A percentile compares a stretch with the other conserved stretches of the same genome.
Evolutionary conservation across 2,113 vertebrate species (phyloP).

Genomic region (Morphnarchus princeps): DNA sequence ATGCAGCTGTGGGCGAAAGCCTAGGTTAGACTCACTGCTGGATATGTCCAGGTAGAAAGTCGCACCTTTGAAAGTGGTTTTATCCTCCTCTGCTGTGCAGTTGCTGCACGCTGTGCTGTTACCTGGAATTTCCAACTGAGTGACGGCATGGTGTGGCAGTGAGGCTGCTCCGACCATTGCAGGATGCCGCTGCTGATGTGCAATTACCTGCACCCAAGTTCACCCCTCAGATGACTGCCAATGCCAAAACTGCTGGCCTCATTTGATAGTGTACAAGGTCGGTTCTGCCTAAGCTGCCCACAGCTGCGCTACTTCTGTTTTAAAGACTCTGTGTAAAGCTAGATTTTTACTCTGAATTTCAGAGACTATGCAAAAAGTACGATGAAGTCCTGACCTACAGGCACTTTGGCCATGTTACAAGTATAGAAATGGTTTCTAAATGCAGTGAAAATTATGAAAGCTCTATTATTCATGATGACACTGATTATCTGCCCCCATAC

Average conservation of each 20-base stretch:
- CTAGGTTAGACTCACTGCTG: neutral
- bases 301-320: neutral
- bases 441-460: constrained; percentile 69
- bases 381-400: constrained; percentile 50
- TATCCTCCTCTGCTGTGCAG: neutral
- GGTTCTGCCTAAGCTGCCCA: neutral
- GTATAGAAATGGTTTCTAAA: constrained; percentile 65
- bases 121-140: neutral
- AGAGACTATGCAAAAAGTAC: neutral
- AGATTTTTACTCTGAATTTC: neutral
- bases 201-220: neutral
- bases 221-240: neutral
- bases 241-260: neutral
- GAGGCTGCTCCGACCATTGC: neutral
- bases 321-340: neutral
- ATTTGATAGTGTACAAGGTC: neutral
- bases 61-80: neutral
- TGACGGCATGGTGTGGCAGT: neutral
- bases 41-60: neutral
- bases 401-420: constrained; percentile 38
- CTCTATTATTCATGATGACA: constrained; percentile 74
- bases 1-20: neutral
- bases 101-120: neutral
- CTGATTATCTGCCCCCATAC: constrained; percentile 42
- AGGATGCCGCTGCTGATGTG: neutral